phyloP scores from a whole-genome alignment of 1,140 invertebrate species.

The Chelonus insularis region DNA sequence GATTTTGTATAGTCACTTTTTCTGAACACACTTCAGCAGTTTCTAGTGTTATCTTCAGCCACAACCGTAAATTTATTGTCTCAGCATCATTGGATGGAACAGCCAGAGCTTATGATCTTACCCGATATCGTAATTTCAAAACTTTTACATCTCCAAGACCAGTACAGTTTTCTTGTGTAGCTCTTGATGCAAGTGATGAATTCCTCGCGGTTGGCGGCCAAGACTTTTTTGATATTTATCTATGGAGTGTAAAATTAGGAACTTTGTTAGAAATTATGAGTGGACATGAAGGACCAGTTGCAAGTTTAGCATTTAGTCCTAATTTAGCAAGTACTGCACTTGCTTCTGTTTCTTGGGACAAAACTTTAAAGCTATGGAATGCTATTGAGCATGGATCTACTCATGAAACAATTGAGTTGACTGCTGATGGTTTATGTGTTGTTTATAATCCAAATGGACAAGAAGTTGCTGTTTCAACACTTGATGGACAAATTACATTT shows the following conservation, averaged over 20 bases:
- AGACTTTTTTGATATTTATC: slow-evolving; percentile 92
- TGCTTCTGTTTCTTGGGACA: slow-evolving; percentile 92
- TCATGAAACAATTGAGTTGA: slow-evolving; percentile 81
- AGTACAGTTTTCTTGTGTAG: slow-evolving; percentile 90
- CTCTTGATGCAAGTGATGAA: slow-evolving; percentile 86
- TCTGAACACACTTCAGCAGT: slow-evolving; percentile 84
- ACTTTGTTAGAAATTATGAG: slow-evolving; percentile 85
- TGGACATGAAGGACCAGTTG: slow-evolving; percentile 92
- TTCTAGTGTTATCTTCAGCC: slow-evolving; percentile 81
- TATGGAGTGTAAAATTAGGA: slow-evolving; percentile 94
- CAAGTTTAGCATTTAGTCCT: slow-evolving; percentile 80
- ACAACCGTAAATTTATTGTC: slow-evolving; percentile 88
- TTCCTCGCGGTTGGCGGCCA: slow-evolving; percentile 91
- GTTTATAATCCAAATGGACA: slow-evolving; percentile 85
- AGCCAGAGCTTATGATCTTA: slow-evolving; percentile 91
- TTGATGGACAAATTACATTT: slow-evolving; percentile 87
- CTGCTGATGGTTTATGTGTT: slow-evolving; percentile 82
- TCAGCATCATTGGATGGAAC: slow-evolving; percentile 94
- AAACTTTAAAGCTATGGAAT: slow-evolving; percentile 91
- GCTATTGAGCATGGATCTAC: slow-evolving; percentile 77
- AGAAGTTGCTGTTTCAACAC: slow-evolving; percentile 87
- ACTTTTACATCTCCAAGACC: slow-evolving; percentile 89
- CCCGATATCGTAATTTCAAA: slow-evolving; percentile 94
- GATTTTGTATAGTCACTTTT: slow-evolving; percentile 96
- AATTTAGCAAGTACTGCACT: slow-evolving; percentile 71